Evolutionary conservation across 1,140 invertebrate genomes (phyloP), one percentile per base, ranked within the genome.

Genomic region (Halotydeus destructor): DNA sequence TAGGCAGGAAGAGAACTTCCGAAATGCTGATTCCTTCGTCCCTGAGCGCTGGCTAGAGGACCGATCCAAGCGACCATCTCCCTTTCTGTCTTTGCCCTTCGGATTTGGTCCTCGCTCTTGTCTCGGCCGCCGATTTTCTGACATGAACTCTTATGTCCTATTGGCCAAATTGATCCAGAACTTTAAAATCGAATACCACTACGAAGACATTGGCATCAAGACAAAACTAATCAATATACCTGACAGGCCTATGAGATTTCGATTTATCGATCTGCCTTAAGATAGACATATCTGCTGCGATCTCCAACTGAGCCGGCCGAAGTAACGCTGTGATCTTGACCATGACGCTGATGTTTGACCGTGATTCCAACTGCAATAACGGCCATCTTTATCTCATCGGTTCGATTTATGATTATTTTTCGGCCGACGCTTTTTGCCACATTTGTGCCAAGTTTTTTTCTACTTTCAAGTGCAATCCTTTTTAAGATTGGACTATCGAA

Each of bases 71-170:
- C 24, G 19, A 22, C 12, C 25, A 2, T 33, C 16, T 23, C 76
- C 76, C 0, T 82, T 76, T 53, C 74, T 77, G 0, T 77, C 75
- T 0, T 54, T 82, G 11, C 79, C 79, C 0, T 84, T 79, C 50
- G 78, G 80, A 8, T 70, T 78, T 50, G 79, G 79, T 0, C 74
- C 77, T 1, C 65, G 79, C 12, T 79, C 81, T 69, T 84, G 80
- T 49, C 58, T 83, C 21, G 79, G 80, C 0, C 63, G 76, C 40
- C 60, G 78, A 45, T 78, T 84, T 50, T 79, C 80, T 3, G 78
- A 83, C 55, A 61, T 80, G 16, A 78, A 84, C 61, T 79, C 83
- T 55, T 76, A 80, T 61, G 69, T 80, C 25, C 54, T 81, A 2
- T 8, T 31, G n/a, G 30, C 30, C 12, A n/a, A n/a, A n/a, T n/a